Conservation (phyloP, 1,140 invertebrate species). For the Leptinotarsa texana region DNA sequence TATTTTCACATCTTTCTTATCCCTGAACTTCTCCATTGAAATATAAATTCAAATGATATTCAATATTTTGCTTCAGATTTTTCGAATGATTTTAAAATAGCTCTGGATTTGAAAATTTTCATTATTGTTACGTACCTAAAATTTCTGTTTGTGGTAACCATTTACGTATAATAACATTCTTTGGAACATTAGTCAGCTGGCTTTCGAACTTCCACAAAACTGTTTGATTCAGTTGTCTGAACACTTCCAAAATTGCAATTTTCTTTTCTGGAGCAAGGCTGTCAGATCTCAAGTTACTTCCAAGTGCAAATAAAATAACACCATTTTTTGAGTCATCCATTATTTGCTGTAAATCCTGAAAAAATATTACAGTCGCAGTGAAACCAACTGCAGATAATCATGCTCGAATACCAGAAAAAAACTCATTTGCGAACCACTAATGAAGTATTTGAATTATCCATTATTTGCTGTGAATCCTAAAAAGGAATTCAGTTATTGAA, state of each 20-base stretch:
- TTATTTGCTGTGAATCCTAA: constrained; percentile 56
- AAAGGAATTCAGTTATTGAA: constrained; percentile 11
- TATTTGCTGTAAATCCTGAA: constrained; percentile 56
- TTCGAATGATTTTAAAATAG: no score
- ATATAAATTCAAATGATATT: no score
- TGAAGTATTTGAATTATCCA: constrained; percentile 48
- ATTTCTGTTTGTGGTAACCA: constrained; percentile 67
- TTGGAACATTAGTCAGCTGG: constrained; percentile 54
- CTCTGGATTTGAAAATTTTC: no score
- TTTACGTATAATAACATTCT: constrained; percentile 55
- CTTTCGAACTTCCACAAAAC: constrained; percentile 63
- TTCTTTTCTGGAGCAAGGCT: constrained; percentile 50
- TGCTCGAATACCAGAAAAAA: no score
- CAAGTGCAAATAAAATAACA: constrained; percentile 59
- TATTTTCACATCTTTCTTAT: no score
- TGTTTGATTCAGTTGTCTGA: constrained; percentile 57
- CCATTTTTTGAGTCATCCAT: constrained; percentile 57
- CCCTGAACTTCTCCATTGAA: no score
- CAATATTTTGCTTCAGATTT: no score
- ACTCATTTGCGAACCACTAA: no score
- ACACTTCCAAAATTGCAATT: constrained; percentile 54
- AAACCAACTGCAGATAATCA: no score
- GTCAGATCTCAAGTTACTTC: constrained; percentile 56
- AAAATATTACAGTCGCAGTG: constrained; percentile 16
- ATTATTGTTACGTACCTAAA: constrained; percentile 54